Evolutionary conservation across 2,113 vertebrate species (phyloP), one percentile per base, ranked within the genome.

Genomic region (Egretta garzetta): DNA sequence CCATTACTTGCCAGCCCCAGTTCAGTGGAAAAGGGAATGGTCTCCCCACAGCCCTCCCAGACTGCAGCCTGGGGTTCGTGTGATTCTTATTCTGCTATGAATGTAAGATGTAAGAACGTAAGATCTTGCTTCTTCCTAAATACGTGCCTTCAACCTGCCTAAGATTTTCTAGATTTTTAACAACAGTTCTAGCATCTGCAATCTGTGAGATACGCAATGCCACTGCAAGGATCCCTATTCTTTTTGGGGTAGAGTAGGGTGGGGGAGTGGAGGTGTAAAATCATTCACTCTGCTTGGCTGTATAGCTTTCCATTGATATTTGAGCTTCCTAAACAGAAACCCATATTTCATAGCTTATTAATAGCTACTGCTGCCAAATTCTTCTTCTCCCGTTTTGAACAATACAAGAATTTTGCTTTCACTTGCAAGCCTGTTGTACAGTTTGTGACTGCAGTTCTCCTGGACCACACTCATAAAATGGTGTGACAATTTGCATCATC

Each of bases 401-500:
- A 71, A 81, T 9, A 33, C 21, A 26, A 1, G 13, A 14, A 49
- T 86, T 92, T 56, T 43, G 20, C 60, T 62, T 62, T 71, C 60
- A 26, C 47, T 66, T 83, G 52, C 56, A 43, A 58, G 35, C 41
- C 91, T 26, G 4, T 10, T 11, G 64, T 11, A 9, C 39, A 49
- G 35, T 43, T 56, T 79, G 59, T 30, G 52, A 22, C 41, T 37
- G 59, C 59, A 21, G 47, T 20, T 60, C 64, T 17, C 37, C 67
- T 8, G 19, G 53, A 6, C 63, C 19, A 2, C 22, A 0, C 28
- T 55, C 28, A 9, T 10, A 19, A n/a, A 14, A 45, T 0, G 8
- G 9, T 49, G 52, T 41, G 80, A 50, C 30, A 30, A 49, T n/a
- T 37, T 22, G 49, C 37, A 82, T 53, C 76, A 28, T 24, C 60